Base-by-base conservation (phyloP, 2,113 vertebrate species). In the Caranx melampygus region DNA sequence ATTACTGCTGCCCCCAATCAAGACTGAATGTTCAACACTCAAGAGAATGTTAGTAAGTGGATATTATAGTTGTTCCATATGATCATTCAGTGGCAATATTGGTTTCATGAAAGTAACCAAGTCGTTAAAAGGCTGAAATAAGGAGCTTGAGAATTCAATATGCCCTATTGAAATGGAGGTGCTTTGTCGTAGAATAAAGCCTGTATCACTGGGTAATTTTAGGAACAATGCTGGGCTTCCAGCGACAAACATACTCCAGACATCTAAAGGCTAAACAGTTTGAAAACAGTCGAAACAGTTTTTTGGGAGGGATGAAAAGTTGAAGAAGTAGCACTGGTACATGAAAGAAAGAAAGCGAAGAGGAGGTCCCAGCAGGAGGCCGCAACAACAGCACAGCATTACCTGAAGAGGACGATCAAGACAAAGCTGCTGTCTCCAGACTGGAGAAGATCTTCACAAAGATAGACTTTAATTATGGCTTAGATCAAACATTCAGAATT, bases 311-410 rank as follows among this genome's bases (percentile, higher is more conserved):
- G 26, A 26, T 40, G 34, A 45, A 37, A 63, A 14, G n/a, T 9
- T 37, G 54, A 31, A 31, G 20, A 26, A 47, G n/a, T 42, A 20
- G 16, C 37, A 14, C 18, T 62, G 47, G 20, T 54, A 44, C 49
- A 71, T 55, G 47, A 63, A 78, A 71, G 49, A 45, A 54, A 55
- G 26, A 8, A 37, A 62, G 65, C 0, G 57, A 55, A 37, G 21
- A 54, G 33, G 42, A 60, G 33, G 5, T 59, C 42, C 40, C 34
- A 69, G 75, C 65, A 54, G 55, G 65, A 70, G 18, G 13, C 45
- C 16, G 45, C 35, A 70, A 37, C 15, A 44, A 37, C 34, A 33
- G 6, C 51, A 45, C 42, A 26, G 26, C 9, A 26, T 18, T 59
- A 70, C 34, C 58, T 52, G 44, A 35, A 13, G 42, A 58, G 14